These are phyloP conservation scores for Chaetoderma sp. DNA, from an alignment of 2,888 invertebrate genomes.

Conservation along the genomic window DNA sequence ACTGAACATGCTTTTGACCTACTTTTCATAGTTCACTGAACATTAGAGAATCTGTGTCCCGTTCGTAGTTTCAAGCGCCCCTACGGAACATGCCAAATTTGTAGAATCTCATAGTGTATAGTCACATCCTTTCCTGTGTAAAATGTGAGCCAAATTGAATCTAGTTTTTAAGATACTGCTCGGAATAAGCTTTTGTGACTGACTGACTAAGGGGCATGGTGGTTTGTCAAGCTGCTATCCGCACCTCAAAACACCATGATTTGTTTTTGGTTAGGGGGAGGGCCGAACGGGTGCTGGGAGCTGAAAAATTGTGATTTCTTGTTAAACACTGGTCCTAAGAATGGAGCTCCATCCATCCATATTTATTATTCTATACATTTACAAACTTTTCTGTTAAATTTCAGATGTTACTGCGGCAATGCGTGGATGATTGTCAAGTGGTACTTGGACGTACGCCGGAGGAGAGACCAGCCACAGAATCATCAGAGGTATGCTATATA, in stretches of 20 bases:
- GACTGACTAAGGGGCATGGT: neutral
- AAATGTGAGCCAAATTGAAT: too few relatives aligned
- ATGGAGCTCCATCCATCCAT: neutral
- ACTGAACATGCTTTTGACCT: too few relatives aligned
- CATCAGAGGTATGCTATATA: too few relatives aligned
- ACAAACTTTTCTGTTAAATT: constrained; percentile 20
- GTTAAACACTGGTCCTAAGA: neutral
- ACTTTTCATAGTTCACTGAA: too few relatives aligned
- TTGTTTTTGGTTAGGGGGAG: neutral
- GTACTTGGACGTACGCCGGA: constrained; percentile 42
- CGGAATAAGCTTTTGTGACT: too few relatives aligned
- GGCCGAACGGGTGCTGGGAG: neutral
- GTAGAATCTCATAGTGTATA: too few relatives aligned
- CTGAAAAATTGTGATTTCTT: neutral
- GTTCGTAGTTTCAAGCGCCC: too few relatives aligned
- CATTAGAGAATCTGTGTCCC: too few relatives aligned
- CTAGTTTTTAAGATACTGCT: too few relatives aligned
- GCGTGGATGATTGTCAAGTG: constrained; percentile 49
- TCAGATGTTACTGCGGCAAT: constrained; percentile 56
- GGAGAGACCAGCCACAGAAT: too few relatives aligned
- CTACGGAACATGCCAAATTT: too few relatives aligned
- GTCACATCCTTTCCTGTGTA: too few relatives aligned
- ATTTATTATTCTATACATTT: neutral
- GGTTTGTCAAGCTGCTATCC: neutral
- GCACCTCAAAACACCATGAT: neutral